Evolutionary conservation across 2,797 vertebrate genomes (phyloP).

Genomic region (Dromococcyx pavoninus): DNA sequence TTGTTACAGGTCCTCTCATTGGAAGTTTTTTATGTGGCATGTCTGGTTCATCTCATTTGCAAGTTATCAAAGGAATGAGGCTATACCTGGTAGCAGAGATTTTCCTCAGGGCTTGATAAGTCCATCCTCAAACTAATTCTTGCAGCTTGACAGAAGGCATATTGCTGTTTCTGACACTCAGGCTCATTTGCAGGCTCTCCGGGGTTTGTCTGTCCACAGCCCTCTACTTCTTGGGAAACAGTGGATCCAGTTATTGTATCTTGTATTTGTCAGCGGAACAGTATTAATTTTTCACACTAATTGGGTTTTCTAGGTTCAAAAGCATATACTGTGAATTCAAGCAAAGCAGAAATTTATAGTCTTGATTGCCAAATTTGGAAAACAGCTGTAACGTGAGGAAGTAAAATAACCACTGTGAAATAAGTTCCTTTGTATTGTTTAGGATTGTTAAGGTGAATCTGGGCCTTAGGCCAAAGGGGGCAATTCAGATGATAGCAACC

Average conservation of each 20-base stretch:
- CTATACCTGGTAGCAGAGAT: background rate
- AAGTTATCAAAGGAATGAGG: background rate
- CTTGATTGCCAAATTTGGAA: background rate
- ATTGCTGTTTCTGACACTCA: background rate
- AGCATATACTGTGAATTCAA: background rate
- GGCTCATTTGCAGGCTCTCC: fast-evolving
- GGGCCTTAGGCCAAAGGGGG: background rate
- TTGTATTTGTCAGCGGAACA: background rate
- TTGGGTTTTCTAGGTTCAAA: background rate
- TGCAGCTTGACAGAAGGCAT: background rate
- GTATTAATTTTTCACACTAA: background rate
- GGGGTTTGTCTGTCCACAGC: background rate
- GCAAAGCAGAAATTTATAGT: background rate
- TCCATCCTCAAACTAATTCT: background rate
- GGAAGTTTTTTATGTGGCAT: background rate
- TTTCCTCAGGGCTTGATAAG: background rate
- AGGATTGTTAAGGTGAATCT: background rate
- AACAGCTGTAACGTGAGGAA: background rate
- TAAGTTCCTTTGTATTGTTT: background rate
- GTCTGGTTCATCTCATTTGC: background rate
- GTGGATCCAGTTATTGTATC: background rate
- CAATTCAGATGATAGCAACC: background rate
- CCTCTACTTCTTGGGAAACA: background rate
- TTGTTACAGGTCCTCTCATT: background rate
- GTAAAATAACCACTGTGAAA: background rate